Evolutionary conservation across 2,113 vertebrate species (phyloP), one percentile per base, ranked within the genome.

Genomic region (Chaetura pelagica): DNA sequence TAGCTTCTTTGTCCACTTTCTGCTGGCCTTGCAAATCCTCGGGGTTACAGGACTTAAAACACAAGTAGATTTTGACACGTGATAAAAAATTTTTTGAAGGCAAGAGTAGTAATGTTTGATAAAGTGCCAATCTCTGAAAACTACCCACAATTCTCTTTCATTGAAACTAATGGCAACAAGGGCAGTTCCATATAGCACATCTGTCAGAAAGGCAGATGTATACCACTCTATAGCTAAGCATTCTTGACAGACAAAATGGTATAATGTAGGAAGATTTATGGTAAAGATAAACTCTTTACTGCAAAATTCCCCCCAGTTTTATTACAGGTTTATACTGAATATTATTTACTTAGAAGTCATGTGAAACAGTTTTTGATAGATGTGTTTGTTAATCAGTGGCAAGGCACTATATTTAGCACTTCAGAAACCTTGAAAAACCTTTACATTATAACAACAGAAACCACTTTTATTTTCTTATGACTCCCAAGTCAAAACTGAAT

Each of bases 221-320:
- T 81, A 76, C 62, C 73, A 22, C 68, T 89, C 84, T 80, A 88
- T 27, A 74, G 89, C 76, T 89, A 93, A 94, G 83, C 80, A 69
- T 78, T 74, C 81, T 15, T 92, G 93, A 89, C 89, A 92, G 94
- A 81, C 64, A 93, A 71, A 93, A 95, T 84, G 55, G 94, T 72
- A 4, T 88, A 86, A 95, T 94, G 94, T 90, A 93, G 85, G 79
- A 83, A 88, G 79, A 92, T 88, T 81, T 94, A 96, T 94, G 44
- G 58, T 82, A 75, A 95, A 93, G 83, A 89, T 95, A 90, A 94
- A 44, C 77, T 91, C 68, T 61, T 93, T 82, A 87, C 69, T 72
- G 73, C 80, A 89, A 75, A 95, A 64, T 78, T 94, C 84, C 49
- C 40, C 73, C 87, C 74, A 27, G 18, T 89, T 92, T 94, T 89